Evolutionary conservation across 2,888 invertebrate genomes (phyloP).

Genomic region (Halocaridina rubra): DNA sequence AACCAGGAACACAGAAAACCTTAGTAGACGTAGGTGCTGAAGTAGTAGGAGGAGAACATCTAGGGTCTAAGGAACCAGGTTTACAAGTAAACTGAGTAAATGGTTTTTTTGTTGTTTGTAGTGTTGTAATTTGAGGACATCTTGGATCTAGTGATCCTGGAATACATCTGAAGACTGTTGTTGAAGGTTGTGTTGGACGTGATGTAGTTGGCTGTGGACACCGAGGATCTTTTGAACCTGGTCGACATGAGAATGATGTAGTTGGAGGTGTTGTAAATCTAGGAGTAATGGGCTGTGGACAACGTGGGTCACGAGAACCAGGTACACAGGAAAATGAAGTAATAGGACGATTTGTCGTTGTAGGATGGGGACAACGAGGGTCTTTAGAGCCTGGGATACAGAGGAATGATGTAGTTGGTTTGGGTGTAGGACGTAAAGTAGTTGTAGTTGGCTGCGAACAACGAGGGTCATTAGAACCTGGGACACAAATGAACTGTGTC

Average conservation of each 20-base stretch:
- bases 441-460: slow-evolving; percentile 4
- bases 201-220: slow-evolving; percentile 13
- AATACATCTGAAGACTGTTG: not conserved
- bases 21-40: not conserved
- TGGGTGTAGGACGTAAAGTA: slow-evolving; percentile 42
- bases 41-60: slow-evolving; percentile 4
- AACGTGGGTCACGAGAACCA: slow-evolving; percentile 52
- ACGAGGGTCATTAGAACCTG: slow-evolving; percentile 30
- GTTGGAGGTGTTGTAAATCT: not conserved
- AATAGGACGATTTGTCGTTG: not conserved
- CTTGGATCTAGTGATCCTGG: slow-evolving; percentile 36
- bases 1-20: not conserved
- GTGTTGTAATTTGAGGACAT: not conserved
- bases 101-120: slow-evolving; percentile 29
- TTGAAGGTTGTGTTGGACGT: not conserved
- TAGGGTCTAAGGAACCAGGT: slow-evolving; percentile 9
- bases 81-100: not conserved
- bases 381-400: slow-evolving; percentile 57
- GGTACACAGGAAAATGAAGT: slow-evolving; percentile 33
- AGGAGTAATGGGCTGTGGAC: not conserved
- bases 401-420: slow-evolving; percentile 22
- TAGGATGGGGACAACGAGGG: slow-evolving; percentile 23
- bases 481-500: slow-evolving; percentile 5
- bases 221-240: slow-evolving; percentile 24
- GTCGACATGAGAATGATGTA: not conserved